Percentiles rank a stretch among this genome's conserved stretches.
phyloP scores from a whole-genome alignment of 2,797 vertebrate species.

The Silurus aristotelis region DNA sequence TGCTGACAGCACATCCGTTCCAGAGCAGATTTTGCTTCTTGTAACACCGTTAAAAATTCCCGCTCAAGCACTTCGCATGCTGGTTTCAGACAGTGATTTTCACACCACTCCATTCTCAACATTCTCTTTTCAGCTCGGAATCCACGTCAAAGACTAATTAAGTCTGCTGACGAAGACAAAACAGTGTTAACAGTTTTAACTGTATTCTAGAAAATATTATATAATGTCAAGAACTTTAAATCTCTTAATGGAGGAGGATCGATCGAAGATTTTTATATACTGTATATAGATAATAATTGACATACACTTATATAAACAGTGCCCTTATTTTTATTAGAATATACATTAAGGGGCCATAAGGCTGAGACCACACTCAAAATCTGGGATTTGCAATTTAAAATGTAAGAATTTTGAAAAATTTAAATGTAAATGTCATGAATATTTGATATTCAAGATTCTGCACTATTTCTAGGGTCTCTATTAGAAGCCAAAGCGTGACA shows the following conservation, averaged over 20 bases:
- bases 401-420: no score
- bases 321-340: not conserved
- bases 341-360: not conserved
- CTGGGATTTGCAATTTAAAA: no score
- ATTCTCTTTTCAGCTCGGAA: constrained; percentile 12
- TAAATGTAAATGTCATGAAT: not conserved
- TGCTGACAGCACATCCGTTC: constrained; percentile 36
- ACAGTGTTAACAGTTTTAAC: constrained; percentile 35
- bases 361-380: not conserved
- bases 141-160: constrained; percentile 17
- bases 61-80: constrained; percentile 8
- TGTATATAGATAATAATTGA: not conserved
- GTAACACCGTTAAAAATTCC: constrained; percentile 18
- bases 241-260: not conserved
- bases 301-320: not conserved
- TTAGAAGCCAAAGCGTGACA: no score
- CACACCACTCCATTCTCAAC: constrained; percentile 17
- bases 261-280: no score
- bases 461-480: no score
- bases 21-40: constrained; percentile 29
- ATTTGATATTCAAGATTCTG: not conserved
- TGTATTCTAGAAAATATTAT: not conserved
- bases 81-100: constrained; percentile 5
- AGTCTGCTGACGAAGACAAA: constrained; percentile 1
- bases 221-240: not conserved